Evolutionary conservation across 2,797 vertebrate genomes (phyloP).

Genomic region (Psittacula derbiana): DNA sequence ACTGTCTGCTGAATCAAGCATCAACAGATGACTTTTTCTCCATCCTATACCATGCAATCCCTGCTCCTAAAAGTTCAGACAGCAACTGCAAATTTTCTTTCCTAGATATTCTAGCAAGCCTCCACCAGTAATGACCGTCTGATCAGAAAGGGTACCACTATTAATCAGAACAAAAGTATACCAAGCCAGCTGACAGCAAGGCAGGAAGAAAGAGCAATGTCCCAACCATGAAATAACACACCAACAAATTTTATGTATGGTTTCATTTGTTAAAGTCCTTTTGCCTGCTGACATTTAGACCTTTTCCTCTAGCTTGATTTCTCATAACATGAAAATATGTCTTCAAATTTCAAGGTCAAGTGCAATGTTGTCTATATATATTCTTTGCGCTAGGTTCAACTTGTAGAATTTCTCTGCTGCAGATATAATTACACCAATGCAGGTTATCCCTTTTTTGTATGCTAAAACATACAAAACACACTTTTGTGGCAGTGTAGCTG

Average conservation of each 20-base stretch:
- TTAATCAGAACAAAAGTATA: slow-evolving; percentile 19
- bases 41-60: not conserved
- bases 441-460: not conserved
- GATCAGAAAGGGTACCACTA: not conserved
- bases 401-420: not conserved
- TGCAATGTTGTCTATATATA: accelerated
- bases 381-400: not conserved
- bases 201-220: slow-evolving; percentile 6
- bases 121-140: not conserved
- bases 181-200: not conserved
- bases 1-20: not conserved
- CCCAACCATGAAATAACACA: not conserved
- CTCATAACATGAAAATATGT: not conserved
- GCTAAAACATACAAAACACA: not conserved
- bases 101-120: not conserved
- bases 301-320: slow-evolving; percentile 7
- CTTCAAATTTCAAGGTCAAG: slow-evolving; percentile 44
- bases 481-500: not conserved
- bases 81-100: not conserved
- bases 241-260: not conserved
- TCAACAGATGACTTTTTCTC: not conserved
- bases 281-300: slow-evolving; percentile 9
- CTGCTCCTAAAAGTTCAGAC: not conserved
- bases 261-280: not conserved
- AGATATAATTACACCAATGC: not conserved